Evolutionary conservation across 2,113 vertebrate species (phyloP), one percentile per base, ranked within the genome.

Genomic region (Petrocephalus zakoni): DNA sequence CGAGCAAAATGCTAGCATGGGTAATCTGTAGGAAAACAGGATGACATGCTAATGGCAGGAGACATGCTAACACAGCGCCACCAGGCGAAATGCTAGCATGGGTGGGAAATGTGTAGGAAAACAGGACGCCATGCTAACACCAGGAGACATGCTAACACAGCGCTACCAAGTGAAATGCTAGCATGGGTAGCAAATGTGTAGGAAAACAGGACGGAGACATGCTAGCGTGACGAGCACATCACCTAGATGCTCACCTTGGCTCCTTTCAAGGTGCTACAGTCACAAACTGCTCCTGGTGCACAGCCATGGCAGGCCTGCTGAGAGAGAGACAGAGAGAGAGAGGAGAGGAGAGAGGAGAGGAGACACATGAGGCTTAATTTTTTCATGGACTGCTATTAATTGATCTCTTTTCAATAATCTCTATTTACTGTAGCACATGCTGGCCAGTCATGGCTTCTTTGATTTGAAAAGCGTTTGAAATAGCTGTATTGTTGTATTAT

Each of bases 241-340:
- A 53, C 19, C 51, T 21, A 6, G 55, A 46, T 17, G 64, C 91
- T 93, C 91, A 99, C 98, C 97, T 98, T 99, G 87, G 93, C 91
- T 93, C 98, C 98, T 96, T 98, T 99, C 58, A 97, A 90, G 88
- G 96, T 96, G 90, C 95, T 97, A 92, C 98, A 99, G 91, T 98
- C 97, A 95, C 98, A 99, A 90, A 97, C 97, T 87, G 95, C 94
- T 91, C 94, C 93, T 19, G 91, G 90, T 5, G 94, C 94, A 92
- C 98, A 99, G 2, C 98, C 98, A 91, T 97, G 94, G 92, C 97
- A 99, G 87, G 96, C 95, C 97, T 98, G 49, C 25, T 11, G 49
- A 81, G 29, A 53, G 21, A 88, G 72, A 55, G 25, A 52, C n/a
- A 34, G 19, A 78, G n/a, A 34, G 29, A 82, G 72, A 81, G 22